These are phyloP conservation scores for Drosophila kuntzei DNA, from an alignment of 2,888 invertebrate species.

Conservation along the genomic window DNA sequence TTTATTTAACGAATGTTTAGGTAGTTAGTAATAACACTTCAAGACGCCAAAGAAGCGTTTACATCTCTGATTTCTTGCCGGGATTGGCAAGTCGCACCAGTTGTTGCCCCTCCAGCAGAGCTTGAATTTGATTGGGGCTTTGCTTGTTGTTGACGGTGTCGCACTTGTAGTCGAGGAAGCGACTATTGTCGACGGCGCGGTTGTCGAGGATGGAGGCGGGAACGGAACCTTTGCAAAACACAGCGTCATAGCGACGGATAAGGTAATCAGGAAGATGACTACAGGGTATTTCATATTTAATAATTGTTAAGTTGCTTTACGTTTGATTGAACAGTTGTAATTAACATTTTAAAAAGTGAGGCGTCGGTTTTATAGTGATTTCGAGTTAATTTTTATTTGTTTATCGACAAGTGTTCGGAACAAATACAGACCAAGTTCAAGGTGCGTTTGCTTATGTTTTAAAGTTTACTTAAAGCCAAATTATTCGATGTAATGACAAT, in stretches of 20 bases:
- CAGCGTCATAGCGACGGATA: conserved; percentile 1
- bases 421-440: conserved; percentile 17
- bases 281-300: conserved; percentile 19
- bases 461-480: conserved; percentile 7
- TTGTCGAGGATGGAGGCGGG: neutral
- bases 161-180: neutral
- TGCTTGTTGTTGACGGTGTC: conserved; percentile 1
- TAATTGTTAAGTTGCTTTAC: neutral
- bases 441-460: conserved; percentile 9
- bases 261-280: conserved; percentile 8
- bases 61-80: conserved; percentile 8
- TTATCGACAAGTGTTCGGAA: conserved; percentile 33
- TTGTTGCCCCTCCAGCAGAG: conserved; percentile 43
- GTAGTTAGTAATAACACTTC: conserved; percentile 22
- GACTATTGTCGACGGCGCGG: neutral
- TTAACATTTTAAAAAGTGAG: neutral
- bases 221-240: neutral
- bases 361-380: conserved; percentile 28
- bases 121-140: conserved; percentile 12
- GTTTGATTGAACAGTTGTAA: neutral
- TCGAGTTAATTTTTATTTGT: conserved; percentile 17
- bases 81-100: conserved; percentile 34
- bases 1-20: neutral
- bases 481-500: neutral
- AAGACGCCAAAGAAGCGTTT: conserved; percentile 27